Evolutionary conservation across 2,797 vertebrate species (phyloP), one percentile per base, ranked within the genome.

Genomic region (Darevskia nairensis): DNA sequence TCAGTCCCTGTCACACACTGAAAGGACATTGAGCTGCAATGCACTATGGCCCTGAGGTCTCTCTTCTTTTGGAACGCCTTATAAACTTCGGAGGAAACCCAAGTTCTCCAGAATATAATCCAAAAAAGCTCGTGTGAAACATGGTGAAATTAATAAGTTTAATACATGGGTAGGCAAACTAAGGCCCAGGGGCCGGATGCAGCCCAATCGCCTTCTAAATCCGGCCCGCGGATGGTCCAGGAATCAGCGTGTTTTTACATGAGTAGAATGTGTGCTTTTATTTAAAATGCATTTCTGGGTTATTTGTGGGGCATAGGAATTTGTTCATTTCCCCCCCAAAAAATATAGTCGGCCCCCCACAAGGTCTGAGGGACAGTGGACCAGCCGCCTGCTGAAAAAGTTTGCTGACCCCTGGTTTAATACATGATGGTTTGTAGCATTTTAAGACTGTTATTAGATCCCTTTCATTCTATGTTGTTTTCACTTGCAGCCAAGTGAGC

Each of bases 401-500:
- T 50, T 50, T 50, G 10, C 46, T 50, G 46, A 13, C 46, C 46
- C 46, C 46, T 50, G 10, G 11, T 55, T 55, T 55, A 55, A 55
- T 55, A 84, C 27, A 69, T 77, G 61, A 46, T 94, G 90, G 90
- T 92, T 95, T 95, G 80, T 85, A 82, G n/a, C 82, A 79, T 92
- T 76, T 84, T 82, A 23, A n/a, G 46, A 76, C 85, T 81, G 77
- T 82, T 61, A 50, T 71, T 82, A 72, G 0, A 0, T 87, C 10
- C 15, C 71, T 86, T 87, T 8, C 9, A 87, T 41, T 80, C 84
- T 50, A 59, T 76, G 88, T 74, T 89, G 84, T 76, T 85, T 93
- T 90, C 81, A 29, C 3, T 0, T 82, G 88, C 80, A 75, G 55
- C 50, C 85, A 88, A 87, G 80, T 79, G 82, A 92, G 84, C 0